phyloP scores from a whole-genome alignment of 2,888 invertebrate genomes.

The Nesidiocoris tenuis region DNA sequence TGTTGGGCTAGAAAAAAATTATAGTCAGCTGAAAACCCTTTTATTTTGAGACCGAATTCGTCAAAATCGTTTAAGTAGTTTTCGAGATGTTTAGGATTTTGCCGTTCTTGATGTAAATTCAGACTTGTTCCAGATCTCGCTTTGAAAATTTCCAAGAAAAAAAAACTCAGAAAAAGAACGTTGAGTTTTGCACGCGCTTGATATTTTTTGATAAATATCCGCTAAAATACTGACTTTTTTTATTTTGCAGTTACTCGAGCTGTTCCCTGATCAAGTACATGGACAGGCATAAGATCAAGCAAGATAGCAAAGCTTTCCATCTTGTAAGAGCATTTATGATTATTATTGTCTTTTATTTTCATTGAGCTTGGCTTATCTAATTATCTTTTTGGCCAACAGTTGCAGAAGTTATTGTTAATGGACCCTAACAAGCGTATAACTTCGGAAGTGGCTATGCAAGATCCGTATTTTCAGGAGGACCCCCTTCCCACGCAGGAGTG shows the following conservation, averaged over 20 bases:
- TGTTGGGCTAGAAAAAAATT: too few relatives aligned
- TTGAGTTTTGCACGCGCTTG: background rate
- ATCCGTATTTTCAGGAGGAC: slow-evolving; percentile 93
- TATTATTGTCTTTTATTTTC: background rate
- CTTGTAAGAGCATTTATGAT: slow-evolving; percentile 56
- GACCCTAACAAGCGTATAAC: slow-evolving; percentile 97
- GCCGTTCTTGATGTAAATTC: too few relatives aligned
- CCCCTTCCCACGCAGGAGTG: slow-evolving; percentile 85
- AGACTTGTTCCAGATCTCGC: too few relatives aligned
- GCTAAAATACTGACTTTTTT: background rate
- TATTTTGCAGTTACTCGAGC: slow-evolving; percentile 70
- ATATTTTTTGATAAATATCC: background rate
- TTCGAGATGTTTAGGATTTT: too few relatives aligned
- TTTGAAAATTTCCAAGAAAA: too few relatives aligned
- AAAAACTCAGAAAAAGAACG: too few relatives aligned
- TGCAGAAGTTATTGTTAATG: slow-evolving; percentile 88
- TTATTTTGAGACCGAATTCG: too few relatives aligned
- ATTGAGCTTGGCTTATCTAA: background rate
- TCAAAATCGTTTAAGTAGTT: too few relatives aligned
- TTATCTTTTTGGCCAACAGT: slow-evolving; percentile 53
- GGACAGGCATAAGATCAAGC: slow-evolving; percentile 93
- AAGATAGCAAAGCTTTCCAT: slow-evolving; percentile 88
- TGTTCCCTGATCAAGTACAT: slow-evolving; percentile 92
- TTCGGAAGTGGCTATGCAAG: slow-evolving; percentile 96
- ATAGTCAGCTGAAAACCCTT: background rate